Percentiles rank a stretch among this genome's conserved stretches.
Evolutionary conservation across 2,888 invertebrate genomes (phyloP).

Genomic region (Thumatha senex): DNA sequence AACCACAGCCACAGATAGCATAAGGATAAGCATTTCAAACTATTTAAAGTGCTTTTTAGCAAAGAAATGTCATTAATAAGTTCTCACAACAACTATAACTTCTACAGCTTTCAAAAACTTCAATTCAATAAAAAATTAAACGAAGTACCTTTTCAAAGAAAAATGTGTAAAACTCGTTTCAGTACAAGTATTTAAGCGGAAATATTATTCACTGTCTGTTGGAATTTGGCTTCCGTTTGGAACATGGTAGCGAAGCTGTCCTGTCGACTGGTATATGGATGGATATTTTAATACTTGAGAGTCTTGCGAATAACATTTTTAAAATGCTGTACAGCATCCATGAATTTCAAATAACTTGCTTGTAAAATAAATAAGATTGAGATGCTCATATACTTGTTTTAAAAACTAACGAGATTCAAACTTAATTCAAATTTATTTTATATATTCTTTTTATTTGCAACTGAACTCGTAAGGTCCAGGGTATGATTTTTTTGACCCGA

Average conservation of each 20-base stretch:
- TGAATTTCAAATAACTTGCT: neutral
- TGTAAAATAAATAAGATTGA: too few relatives aligned
- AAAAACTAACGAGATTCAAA: too few relatives aligned
- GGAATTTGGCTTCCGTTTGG: conserved; percentile 12
- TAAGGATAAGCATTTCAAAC: neutral
- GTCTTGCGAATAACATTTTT: neutral
- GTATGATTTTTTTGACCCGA: too few relatives aligned
- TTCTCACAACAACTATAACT: neutral
- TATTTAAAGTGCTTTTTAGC: conserved; percentile 5
- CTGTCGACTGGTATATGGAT: neutral
- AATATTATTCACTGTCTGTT: conserved; percentile 31
- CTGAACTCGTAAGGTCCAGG: too few relatives aligned
- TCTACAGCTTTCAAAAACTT: conserved; percentile 4
- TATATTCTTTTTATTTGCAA: too few relatives aligned
- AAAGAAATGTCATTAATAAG: too few relatives aligned
- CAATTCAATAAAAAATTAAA: conserved; percentile 36
- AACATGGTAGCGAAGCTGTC: conserved; percentile 2
- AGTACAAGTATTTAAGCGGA: conserved; percentile 16
- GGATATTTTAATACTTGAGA: conserved; percentile 3
- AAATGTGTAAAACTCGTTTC: conserved; percentile 21
- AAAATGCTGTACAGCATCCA: neutral
- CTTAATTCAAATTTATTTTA: too few relatives aligned
- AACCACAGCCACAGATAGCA: too few relatives aligned
- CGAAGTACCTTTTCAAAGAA: conserved; percentile 11
- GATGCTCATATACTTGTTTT: neutral